Conservation (phyloP, 2,888 invertebrate genomes). For the Habroteleia sp. region DNA sequence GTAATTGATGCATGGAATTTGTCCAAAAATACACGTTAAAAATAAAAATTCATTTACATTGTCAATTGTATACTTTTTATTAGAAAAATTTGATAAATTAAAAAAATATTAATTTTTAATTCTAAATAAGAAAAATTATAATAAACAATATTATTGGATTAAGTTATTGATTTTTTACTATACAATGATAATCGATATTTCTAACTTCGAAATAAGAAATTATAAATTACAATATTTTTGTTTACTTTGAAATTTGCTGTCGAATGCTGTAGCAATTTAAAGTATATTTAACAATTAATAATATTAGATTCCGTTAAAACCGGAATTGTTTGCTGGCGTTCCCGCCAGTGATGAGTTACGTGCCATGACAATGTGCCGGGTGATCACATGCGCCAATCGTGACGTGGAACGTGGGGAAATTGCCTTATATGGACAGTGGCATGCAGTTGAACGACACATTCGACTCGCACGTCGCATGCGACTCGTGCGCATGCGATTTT, state of each 20-base stretch:
- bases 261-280: not conserved
- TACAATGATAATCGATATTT: too few species aligned
- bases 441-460: constrained; percentile 62
- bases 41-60: not conserved
- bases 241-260: too few species aligned
- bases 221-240: too few species aligned
- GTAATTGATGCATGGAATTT: constrained; percentile 11
- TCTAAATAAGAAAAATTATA: too few species aligned
- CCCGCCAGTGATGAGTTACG: constrained; percentile 30
- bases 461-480: constrained; percentile 58
- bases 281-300: constrained; percentile 13
- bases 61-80: too few species aligned
- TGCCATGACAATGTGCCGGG: constrained; percentile 69
- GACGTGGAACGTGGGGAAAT: constrained; percentile 81
- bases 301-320: not conserved
- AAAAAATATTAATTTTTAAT: too few species aligned
- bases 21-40: constrained; percentile 10
- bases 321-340: constrained; percentile 9
- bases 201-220: too few species aligned
- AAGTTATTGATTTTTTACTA: too few species aligned
- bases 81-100: too few species aligned
- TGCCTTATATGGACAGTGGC: constrained; percentile 81
- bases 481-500: constrained; percentile 60
- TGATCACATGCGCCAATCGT: constrained; percentile 78
- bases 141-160: too few species aligned